Evolutionary conservation across 2,888 invertebrate genomes (phyloP), one percentile per base, ranked within the genome.

Genomic region (Dryobotodes eremita): DNA sequence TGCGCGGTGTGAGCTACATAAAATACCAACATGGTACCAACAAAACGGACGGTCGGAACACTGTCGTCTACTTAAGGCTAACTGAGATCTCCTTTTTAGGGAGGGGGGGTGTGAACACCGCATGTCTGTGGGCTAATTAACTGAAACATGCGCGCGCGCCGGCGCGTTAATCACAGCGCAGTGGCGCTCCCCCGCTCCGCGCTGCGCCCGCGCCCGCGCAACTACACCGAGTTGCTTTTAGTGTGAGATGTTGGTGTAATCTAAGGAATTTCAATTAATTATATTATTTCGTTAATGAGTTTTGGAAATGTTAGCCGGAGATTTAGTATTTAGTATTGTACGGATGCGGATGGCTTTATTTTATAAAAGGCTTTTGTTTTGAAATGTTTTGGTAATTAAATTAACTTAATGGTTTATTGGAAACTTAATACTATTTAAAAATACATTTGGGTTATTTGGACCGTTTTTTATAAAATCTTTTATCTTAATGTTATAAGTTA

Each of bases 181-280:
- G 90, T 89, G 89, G 91, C 90, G 90, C 91, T 90, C 91, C 73
- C 89, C 87, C 86, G 88, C 90, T 89, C 72, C 75, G n/a, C 75
- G 7, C 70, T 23, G 73, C 83, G 65, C 78, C 86, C 71, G 83
- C 85, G 61, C 88, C 90, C 90, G 87, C 90, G 89, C 82, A 85
- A 82, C 90, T 93, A 96, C 96, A 96, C 94, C 90, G 93, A 95
- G 94, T 95, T 95, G 96, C 96, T 96, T 94, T 96, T 96, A 96
- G 95, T 93, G 94, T 89, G 90, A 92, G 93, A 91, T 95, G 95
- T 95, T 92, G 90, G 91, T 91, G 94, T 94, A 93, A 95, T 95
- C 95, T 95, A 90, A 90, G 93, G 96, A 96, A 96, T 96, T 95
- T 94, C 93, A 93, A 95, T 95, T 95, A 92, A 92, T 91, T 90